Base-by-base conservation (phyloP, 2,888 invertebrate species). In the Phymatocera aterrima region DNA sequence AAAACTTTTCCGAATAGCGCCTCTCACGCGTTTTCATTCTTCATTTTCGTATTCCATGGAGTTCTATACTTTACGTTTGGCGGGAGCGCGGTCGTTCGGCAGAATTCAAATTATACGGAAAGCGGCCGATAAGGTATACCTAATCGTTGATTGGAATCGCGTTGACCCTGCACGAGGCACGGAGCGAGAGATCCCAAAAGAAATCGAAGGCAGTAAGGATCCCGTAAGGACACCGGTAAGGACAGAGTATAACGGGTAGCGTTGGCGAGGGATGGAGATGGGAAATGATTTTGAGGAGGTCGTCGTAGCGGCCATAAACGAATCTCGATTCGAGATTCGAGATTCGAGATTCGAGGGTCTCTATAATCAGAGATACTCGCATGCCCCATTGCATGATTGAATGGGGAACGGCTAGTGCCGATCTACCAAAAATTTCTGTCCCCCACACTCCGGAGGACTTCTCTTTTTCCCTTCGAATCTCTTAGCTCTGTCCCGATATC, bases 341-440 rank as follows among this genome's bases (percentile, higher is more conserved):
- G 68, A 70, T 34, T 51, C 51, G 78, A 54, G 70, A n/a, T n/a
- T n/a, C n/a, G n/a, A n/a, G n/a, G n/a, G n/a, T n/a, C n/a, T n/a
- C n/a, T n/a, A n/a, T 78, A 78, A 78, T 78, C 68, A 70, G 54
- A 51, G 78, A 78, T 70, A 72, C 72, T 72, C 72, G 72, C 12
- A 70, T 78, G 78, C 78, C 40, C 78, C 54, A 51, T 51, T 70
- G 68, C 48, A 78, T 78, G 78, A 78, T 78, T 68, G 78, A 78
- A 70, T 37, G 70, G 70, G 78, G 34, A 77, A 77, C 61, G 40
- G 24, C 40, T 68, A 43, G 65, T 46, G 46, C 21, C 24, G 51
- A 51, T 31, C 48, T 24, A 34, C n/a, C 48, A 48, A 72, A 72
- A 51, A 72, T 72, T 48, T 34, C 24, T 18, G 28, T 18, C 51